A percentile compares a stretch with the other conserved stretches of the same genome.
phyloP scores from a whole-genome alignment of 2,797 vertebrate genomes.

The Anniella stebbinsi region DNA sequence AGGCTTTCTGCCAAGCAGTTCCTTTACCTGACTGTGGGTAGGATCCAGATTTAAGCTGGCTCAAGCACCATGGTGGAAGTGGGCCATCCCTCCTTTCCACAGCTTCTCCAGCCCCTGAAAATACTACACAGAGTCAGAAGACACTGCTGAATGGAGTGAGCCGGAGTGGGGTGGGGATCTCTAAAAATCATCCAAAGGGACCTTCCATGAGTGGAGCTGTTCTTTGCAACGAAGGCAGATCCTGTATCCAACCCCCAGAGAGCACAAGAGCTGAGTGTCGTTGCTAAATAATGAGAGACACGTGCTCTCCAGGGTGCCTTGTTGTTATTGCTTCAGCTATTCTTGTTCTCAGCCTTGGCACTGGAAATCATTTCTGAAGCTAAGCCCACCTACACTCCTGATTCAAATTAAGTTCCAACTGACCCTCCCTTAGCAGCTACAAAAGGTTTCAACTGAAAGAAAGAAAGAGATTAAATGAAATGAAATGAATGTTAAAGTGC shows the following conservation, averaged over 20 bases:
- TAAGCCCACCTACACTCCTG: background rate
- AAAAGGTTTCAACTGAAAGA: background rate
- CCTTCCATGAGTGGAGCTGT: no score
- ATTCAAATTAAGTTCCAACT: background rate
- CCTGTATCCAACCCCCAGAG: no score
- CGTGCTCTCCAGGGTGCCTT: no score
- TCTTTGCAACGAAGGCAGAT: no score
- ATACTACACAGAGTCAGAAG: no score
- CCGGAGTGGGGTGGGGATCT: no score
- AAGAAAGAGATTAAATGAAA: background rate
- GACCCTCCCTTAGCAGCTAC: background rate
- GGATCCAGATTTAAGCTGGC: no score
- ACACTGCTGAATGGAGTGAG: no score
- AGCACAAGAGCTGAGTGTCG: background rate
- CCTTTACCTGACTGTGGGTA: background rate
- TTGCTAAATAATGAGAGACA: background rate
- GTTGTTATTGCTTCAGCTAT: background rate
- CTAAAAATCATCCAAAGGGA: no score
- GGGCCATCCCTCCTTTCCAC: no score
- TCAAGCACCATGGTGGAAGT: no score
- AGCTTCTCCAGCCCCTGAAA: no score
- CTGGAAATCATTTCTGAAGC: background rate
- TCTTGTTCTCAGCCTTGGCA: background rate
- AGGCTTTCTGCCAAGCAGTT: background rate
- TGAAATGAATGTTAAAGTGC: background rate